These are phyloP conservation scores for Ophion slaviceki DNA, from an alignment of 2,888 invertebrate genomes.

Conservation along the genomic window DNA sequence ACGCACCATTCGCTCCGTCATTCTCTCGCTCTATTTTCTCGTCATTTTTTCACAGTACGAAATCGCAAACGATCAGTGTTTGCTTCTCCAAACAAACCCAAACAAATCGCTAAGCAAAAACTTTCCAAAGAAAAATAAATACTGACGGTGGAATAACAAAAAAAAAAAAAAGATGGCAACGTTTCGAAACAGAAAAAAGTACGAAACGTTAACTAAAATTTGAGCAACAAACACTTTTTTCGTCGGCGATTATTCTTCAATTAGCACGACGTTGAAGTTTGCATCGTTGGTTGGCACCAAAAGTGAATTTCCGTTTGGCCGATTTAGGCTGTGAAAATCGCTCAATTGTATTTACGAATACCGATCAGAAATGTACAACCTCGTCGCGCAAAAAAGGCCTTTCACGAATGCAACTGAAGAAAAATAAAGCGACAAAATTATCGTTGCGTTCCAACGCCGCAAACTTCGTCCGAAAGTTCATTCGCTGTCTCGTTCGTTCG, in stretches of 20 bases:
- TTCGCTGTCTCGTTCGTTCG: slow-evolving; percentile 7
- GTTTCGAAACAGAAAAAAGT: background rate
- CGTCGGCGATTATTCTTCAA: slow-evolving; percentile 1
- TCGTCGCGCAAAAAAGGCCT: too few relatives aligned
- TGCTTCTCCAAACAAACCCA: background rate
- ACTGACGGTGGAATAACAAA: background rate
- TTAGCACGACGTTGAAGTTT: too few relatives aligned
- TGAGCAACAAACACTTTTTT: slow-evolving; percentile 1
- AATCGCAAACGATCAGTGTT: slow-evolving; percentile 1
- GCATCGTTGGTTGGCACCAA: too few relatives aligned
- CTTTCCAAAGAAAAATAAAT: background rate
- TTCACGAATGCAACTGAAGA: too few relatives aligned
- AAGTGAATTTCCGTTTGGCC: too few relatives aligned
- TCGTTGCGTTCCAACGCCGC: background rate
- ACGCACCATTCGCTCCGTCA: slow-evolving; percentile 32
- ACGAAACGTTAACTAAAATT: background rate
- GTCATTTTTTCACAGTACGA: slow-evolving; percentile 30
- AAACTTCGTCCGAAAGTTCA: slow-evolving; percentile 2
- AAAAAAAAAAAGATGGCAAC: background rate
- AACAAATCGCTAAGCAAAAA: background rate
- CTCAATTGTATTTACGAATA: too few relatives aligned
- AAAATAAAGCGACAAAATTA: background rate
- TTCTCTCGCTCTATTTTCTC: slow-evolving; percentile 22
- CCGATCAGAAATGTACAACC: too few relatives aligned
- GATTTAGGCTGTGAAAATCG: too few relatives aligned